Conservation (phyloP, 2,888 invertebrate genomes). For the Eledona agricola region DNA sequence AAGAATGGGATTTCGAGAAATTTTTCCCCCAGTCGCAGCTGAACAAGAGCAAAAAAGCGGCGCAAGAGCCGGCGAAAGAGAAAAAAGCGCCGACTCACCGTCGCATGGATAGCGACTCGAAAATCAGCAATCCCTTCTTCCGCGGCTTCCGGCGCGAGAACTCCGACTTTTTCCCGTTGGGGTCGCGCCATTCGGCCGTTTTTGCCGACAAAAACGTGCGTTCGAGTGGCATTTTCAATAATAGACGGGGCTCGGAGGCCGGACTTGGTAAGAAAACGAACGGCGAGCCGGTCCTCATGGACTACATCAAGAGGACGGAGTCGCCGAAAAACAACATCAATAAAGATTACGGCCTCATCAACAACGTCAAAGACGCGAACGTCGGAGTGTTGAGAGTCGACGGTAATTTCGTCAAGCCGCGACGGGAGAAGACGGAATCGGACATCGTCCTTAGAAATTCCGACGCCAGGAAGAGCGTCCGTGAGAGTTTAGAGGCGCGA, state of each 20-base stretch:
- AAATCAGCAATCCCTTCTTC: constrained; percentile 74
- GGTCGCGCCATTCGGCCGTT: constrained; percentile 80
- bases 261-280: constrained; percentile 65
- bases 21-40: constrained; percentile 71
- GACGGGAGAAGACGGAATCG: constrained; percentile 89
- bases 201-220: constrained; percentile 66
- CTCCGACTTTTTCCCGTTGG: constrained; percentile 82
- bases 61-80: constrained; percentile 61
- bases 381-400: constrained; percentile 49
- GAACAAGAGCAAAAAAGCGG: constrained; percentile 46
- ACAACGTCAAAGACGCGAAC: constrained; percentile 49
- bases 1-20: constrained; percentile 88
- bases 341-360: constrained; percentile 56
- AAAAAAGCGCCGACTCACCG: constrained; percentile 66
- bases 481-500: constrained; percentile 63
- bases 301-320: constrained; percentile 70
- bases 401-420: constrained; percentile 68
- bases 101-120: constrained; percentile 78
- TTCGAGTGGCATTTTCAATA: constrained; percentile 76
- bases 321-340: constrained; percentile 60
- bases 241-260: constrained; percentile 68
- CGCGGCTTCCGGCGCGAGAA: constrained; percentile 84
- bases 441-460: constrained; percentile 80
- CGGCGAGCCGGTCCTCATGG: constrained; percentile 76
- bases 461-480: constrained; percentile 64